These are phyloP conservation scores for Emys orbicularis DNA, from an alignment of 2,797 vertebrate species.

Conservation along the genomic window DNA sequence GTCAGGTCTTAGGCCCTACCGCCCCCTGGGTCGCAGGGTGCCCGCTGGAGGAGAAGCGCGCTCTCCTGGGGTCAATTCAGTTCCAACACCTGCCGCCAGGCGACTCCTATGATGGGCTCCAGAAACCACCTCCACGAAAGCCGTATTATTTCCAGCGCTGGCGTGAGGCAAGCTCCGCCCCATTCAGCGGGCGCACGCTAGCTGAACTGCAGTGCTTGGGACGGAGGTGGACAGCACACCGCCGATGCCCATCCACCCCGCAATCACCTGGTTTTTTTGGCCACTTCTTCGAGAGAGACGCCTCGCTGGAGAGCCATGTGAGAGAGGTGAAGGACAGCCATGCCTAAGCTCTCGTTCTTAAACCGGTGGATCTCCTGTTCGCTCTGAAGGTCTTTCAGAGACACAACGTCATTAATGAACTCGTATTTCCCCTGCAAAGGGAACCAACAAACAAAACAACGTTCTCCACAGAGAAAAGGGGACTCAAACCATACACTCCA, in stretches of 20 bases:
- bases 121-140: neutral
- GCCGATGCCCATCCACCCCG: neutral
- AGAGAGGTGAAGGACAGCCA: constrained; percentile 94
- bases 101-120: neutral
- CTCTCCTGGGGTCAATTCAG: neutral
- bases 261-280: constrained; percentile 86
- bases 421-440: constrained; percentile 88
- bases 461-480: rapidly evolving
- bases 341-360: constrained; percentile 94
- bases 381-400: constrained; percentile 80
- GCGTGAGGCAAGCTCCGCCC: neutral
- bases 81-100: neutral
- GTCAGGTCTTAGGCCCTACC: no score
- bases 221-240: neutral
- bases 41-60: no score
- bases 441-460: rapidly evolving
- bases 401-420: constrained; percentile 89
- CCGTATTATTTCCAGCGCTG: neutral
- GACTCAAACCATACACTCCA: rapidly evolving
- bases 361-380: constrained; percentile 87
- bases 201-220: neutral
- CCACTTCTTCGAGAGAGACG: constrained; percentile 86
- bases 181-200: neutral
- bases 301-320: constrained; percentile 83
- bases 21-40: no score